Conservation (phyloP, 2,888 invertebrate species). For the Petrophora chlorosata region DNA sequence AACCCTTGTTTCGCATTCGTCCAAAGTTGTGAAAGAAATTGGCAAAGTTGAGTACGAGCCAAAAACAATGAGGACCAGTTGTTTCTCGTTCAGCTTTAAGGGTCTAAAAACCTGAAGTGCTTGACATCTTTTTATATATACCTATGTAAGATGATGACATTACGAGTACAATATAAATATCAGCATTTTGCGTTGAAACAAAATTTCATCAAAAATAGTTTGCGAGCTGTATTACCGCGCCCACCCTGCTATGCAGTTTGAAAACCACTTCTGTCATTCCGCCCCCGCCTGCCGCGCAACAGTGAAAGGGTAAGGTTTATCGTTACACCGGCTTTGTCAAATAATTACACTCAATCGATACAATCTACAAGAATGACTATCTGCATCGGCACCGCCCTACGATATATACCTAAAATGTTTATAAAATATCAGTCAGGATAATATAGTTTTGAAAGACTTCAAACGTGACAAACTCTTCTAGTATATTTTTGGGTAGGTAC, state of each 20-base stretch:
- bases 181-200: too few relatives aligned
- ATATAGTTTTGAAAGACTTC: slow-evolving; percentile 21
- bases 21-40: too few relatives aligned
- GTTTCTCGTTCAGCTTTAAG: too few relatives aligned
- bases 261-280: slow-evolving; percentile 5
- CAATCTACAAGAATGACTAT: background rate
- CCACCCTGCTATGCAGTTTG: slow-evolving; percentile 3
- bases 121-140: too few relatives aligned
- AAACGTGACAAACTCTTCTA: slow-evolving; percentile 28
- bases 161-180: too few relatives aligned
- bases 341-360: background rate
- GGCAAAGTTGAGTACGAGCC: too few relatives aligned
- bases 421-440: slow-evolving; percentile 1
- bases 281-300: background rate
- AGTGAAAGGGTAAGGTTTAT: slow-evolving; percentile 7
- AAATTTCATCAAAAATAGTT: too few relatives aligned
- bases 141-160: too few relatives aligned
- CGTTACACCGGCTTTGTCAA: background rate
- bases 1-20: too few relatives aligned
- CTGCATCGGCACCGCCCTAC: background rate
- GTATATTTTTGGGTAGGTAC: slow-evolving; percentile 50
- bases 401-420: background rate
- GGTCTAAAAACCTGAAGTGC: too few relatives aligned
- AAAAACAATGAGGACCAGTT: too few relatives aligned
- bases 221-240: background rate